Conservation (phyloP, 2,797 vertebrate species). For the Serranus cabrilla region DNA sequence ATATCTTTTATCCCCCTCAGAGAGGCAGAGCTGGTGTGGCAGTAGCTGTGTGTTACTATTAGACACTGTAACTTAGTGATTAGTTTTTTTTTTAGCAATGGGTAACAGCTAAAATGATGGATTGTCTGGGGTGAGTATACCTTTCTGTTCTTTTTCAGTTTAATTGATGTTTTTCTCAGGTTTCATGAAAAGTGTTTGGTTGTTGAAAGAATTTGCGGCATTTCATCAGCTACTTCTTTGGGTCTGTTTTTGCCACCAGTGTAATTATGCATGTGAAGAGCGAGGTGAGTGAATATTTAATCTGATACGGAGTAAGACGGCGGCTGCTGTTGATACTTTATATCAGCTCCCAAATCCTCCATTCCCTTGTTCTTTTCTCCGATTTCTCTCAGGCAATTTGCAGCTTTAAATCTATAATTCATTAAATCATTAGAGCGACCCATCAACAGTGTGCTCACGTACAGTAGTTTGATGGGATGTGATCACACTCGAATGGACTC, state of each 20-base stretch:
- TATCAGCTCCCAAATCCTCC: background rate
- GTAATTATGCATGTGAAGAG: constrained; percentile 19
- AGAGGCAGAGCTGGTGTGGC: constrained; percentile 34
- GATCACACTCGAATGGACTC: background rate
- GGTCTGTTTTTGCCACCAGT: background rate
- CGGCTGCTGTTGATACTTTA: constrained; percentile 18
- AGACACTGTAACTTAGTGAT: constrained; percentile 22
- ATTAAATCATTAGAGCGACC: background rate
- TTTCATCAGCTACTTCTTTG: background rate
- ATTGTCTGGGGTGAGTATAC: constrained; percentile 91
- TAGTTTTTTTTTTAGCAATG: constrained; percentile 57
- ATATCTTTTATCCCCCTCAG: constrained; percentile 29
- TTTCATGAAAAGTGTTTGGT: background rate
- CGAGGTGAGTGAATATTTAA: constrained; percentile 41
- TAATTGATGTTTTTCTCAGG: background rate
- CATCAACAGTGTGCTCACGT: background rate
- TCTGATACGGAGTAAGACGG: background rate
- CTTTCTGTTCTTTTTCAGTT: constrained; percentile 6
- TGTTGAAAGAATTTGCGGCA: background rate
- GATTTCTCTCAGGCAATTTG: constrained; percentile 23
- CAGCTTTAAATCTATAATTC: constrained; percentile 11
- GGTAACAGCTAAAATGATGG: constrained; percentile 82
- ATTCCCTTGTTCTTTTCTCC: background rate
- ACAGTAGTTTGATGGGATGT: background rate
- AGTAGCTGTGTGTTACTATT: constrained; percentile 29